Percentiles rank a stretch among this genome's conserved stretches.
phyloP scores from a whole-genome alignment of 2,888 invertebrate species.

The Amphiduros pacificus region DNA sequence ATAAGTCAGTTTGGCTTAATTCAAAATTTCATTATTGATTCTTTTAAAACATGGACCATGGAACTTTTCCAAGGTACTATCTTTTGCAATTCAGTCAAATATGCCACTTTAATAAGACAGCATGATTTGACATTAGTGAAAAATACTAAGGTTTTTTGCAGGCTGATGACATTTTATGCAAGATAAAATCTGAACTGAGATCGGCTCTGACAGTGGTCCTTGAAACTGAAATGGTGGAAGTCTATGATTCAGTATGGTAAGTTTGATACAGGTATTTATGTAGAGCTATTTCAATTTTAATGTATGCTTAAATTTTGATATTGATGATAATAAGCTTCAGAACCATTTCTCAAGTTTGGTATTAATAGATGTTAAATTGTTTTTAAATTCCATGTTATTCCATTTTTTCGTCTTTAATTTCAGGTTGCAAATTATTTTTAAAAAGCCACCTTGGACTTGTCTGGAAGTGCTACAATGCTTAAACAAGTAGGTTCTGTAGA shows the following conservation, averaged over 20 bases:
- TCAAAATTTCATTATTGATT: no score
- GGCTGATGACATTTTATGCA: conserved; percentile 35
- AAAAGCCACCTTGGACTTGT: conserved; percentile 41
- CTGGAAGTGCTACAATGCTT: conserved; percentile 35
- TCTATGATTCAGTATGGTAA: conserved; percentile 40
- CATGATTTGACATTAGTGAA: no score
- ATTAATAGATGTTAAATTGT: no score
- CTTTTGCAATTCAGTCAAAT: no score
- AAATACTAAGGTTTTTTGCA: no score
- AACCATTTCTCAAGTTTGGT: no score
- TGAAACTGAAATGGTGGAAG: conserved; percentile 36
- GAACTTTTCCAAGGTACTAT: no score
- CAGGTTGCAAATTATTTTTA: conserved; percentile 36
- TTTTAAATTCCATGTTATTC: no score
- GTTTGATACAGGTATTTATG: background rate
- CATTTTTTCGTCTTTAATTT: background rate
- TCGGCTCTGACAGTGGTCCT: conserved; percentile 33
- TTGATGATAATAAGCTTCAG: conserved; percentile 1
- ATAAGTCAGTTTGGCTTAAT: no score
- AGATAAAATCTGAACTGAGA: conserved; percentile 32
- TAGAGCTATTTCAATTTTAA: background rate
- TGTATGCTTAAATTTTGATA: background rate
- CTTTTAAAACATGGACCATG: no score
- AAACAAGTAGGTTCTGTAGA: conserved; percentile 41
- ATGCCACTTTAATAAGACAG: no score